A percentile compares a stretch with the other conserved stretches of the same genome.
These are phyloP conservation scores for Borostomias antarcticus DNA, from an alignment of 2,797 vertebrate genomes.

Conservation along the genomic window DNA sequence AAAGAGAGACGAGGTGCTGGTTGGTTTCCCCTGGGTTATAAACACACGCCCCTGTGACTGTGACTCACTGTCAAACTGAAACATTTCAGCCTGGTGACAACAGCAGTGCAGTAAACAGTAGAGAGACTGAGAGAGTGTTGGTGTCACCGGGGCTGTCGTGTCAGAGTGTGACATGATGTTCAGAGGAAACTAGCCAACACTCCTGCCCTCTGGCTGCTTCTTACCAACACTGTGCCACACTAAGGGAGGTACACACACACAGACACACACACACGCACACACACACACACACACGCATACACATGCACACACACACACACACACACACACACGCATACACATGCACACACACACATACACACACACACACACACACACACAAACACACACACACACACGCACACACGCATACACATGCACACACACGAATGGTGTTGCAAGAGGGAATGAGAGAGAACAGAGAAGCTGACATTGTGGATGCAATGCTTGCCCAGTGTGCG, in stretches of 20 bases:
- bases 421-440: no score
- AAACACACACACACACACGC: no score
- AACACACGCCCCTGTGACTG: background rate
- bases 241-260: no score
- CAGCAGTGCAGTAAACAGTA: background rate
- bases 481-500: background rate
- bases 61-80: background rate
- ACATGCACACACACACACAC: no score
- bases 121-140: background rate
- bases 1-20: background rate
- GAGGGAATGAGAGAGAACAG: background rate
- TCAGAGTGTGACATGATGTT: background rate
- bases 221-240: no score
- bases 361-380: no score
- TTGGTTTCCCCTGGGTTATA: background rate
- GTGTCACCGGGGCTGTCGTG: background rate
- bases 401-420: no score
- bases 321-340: no score
- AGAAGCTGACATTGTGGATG: background rate
- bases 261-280: no score
- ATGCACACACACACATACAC: no score
- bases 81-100: background rate
- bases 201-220: background rate
- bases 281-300: no score
- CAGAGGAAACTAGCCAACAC: no score